Evolutionary conservation across 2,113 vertebrate genomes (phyloP), one percentile per base, ranked within the genome.

Genomic region (Mesembrinibis cayennensis): DNA sequence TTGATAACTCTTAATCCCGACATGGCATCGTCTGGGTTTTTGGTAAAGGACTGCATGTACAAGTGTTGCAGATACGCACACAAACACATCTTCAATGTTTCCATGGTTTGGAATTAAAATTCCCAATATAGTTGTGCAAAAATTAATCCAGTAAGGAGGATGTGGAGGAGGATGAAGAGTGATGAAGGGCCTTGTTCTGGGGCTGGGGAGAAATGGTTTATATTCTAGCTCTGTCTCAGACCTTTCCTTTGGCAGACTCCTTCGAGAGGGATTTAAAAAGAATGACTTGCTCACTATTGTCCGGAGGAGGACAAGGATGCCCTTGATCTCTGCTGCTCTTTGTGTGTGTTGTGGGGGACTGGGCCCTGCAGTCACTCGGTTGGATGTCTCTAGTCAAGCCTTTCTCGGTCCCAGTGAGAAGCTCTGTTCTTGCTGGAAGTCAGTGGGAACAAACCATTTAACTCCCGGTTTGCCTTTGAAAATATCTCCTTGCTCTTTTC

Each of bases 381-480:
- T 92, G 78, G 56, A n/a, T 32, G 10, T 70, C 52, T 87, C n/a
- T 40, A 59, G 78, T 50, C n/a, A 63, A 45, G 50, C 38, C 42
- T 91, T 78, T 81, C 77, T 89, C 59, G 38, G 30, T 56, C 27
- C 55, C 27, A 74, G 45, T 49, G 42, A 91, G 80, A 52, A 92
- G 49, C 25, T 83, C 55, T 77, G 59, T 44, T 73, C 53, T 88
- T 86, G 22, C 47, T 89, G 82, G 29, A 86, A 61, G 36, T 29
- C 45, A 45, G 50, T 45, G 61, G 49, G 53, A 21, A 38, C 52
- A 58, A 62, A 73, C 8, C 4, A 5, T 55, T 86, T 29, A 77
- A 89, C 67, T 93, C 38, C 30, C 83, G 53, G 61, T 95, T 76
- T 92, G 79, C 50, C 29, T 90, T 89, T 63, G 83, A 67, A 94